Percentiles rank a stretch among this genome's conserved stretches.
phyloP scores from a whole-genome alignment of 1,140 invertebrate species.

The Brachionus manjavacas region DNA sequence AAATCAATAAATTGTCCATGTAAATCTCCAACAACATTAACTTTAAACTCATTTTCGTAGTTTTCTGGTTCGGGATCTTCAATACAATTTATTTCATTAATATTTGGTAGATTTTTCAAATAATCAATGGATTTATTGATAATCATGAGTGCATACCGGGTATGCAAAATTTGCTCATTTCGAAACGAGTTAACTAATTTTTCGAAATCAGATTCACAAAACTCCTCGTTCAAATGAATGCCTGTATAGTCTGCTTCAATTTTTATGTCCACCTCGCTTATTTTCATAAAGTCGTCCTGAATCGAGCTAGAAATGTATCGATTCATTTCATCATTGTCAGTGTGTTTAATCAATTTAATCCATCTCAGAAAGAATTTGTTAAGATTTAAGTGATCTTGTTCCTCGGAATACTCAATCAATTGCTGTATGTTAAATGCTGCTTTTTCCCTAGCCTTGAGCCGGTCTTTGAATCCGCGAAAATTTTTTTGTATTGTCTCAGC shows the following conservation, averaged over 20 bases:
- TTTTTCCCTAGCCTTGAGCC: slow-evolving; percentile 74
- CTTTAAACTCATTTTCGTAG: slow-evolving; percentile 63
- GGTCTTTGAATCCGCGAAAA: slow-evolving; percentile 79
- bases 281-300: neutral
- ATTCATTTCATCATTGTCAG: neutral
- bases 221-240: slow-evolving; percentile 68
- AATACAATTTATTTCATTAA: slow-evolving; percentile 26
- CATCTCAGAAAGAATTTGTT: slow-evolving; percentile 9
- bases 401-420: slow-evolving; percentile 82
- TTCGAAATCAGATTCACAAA: slow-evolving; percentile 69
- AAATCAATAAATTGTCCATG: slow-evolving; percentile 41
- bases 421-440: slow-evolving; percentile 92
- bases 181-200: slow-evolving; percentile 55
- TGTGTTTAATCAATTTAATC: slow-evolving; percentile 31
- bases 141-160: slow-evolving; percentile 9
- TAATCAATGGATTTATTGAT: slow-evolving; percentile 21
- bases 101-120: slow-evolving; percentile 1
- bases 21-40: slow-evolving; percentile 63
- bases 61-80: slow-evolving; percentile 1
- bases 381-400: slow-evolving; percentile 75
- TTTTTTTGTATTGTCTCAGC: slow-evolving; percentile 84
- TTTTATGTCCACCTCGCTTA: neutral
- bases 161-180: slow-evolving; percentile 18
- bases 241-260: slow-evolving; percentile 66
- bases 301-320: neutral